Conservation (phyloP, 2,888 invertebrate genomes). For the Pseudeuparius sepicola region DNA sequence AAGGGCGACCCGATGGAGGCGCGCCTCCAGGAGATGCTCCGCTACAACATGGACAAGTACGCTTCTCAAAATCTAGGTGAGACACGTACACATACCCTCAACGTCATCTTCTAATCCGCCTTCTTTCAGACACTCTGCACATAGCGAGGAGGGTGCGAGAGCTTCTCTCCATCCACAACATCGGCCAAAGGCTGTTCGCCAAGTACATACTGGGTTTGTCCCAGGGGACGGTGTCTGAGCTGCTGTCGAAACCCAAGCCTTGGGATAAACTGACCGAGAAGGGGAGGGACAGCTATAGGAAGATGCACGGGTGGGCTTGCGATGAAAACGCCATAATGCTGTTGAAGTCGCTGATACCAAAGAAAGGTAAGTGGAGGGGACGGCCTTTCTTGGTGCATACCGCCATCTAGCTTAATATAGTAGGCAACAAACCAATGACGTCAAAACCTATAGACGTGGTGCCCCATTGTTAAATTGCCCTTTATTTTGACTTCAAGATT, state of each 20-base stretch:
- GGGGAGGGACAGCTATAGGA: slow-evolving; percentile 96
- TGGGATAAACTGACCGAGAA: slow-evolving; percentile 99
- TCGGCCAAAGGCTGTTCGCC: slow-evolving; percentile 96
- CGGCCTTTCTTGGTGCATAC: too few relatives aligned
- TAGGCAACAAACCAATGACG: too few relatives aligned
- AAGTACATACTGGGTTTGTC: slow-evolving; percentile 95
- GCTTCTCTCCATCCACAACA: slow-evolving; percentile 91
- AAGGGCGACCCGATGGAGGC: slow-evolving; percentile 93
- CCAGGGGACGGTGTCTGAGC: slow-evolving; percentile 96
- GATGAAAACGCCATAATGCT: slow-evolving; percentile 96
- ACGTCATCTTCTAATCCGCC: too few relatives aligned
- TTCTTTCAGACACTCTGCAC: slow-evolving; percentile 69
- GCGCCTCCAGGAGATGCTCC: slow-evolving; percentile 81
- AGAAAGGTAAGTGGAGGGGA: slow-evolving; percentile 70
- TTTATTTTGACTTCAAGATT: too few relatives aligned
- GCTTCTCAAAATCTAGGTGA: slow-evolving; percentile 70
- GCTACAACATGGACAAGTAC: slow-evolving; percentile 94
- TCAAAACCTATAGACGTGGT: too few relatives aligned
- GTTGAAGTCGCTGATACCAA: slow-evolving; percentile 94
- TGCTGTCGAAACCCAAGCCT: slow-evolving; percentile 96
- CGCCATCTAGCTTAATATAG: too few relatives aligned
- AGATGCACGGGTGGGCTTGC: slow-evolving; percentile 99
- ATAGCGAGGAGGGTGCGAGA: slow-evolving; percentile 90
- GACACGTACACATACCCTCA: too few relatives aligned
- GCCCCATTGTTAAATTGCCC: too few relatives aligned